Evolutionary conservation across 2,113 vertebrate genomes (phyloP).

Genomic region (Leptodactylus fuscus): DNA sequence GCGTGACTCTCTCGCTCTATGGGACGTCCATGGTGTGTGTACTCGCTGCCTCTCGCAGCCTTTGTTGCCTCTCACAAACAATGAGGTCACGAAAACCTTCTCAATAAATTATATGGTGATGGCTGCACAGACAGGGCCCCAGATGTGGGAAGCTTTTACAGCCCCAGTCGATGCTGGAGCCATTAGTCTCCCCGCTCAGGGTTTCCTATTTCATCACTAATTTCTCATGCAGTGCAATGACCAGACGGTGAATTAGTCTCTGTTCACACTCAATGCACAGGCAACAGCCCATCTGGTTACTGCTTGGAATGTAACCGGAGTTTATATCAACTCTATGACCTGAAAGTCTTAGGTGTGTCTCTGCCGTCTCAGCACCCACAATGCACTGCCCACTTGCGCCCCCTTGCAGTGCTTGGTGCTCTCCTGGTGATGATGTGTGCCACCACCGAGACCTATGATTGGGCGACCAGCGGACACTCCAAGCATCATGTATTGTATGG

Average conservation of each 20-base stretch:
- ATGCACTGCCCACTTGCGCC: too few relatives aligned
- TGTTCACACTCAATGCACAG: neutral
- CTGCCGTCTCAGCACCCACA: too few relatives aligned
- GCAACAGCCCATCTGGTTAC: neutral
- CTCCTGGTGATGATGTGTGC: too few relatives aligned
- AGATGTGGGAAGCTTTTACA: neutral
- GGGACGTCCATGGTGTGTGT: neutral
- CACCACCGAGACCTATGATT: too few relatives aligned
- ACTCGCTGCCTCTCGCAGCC: neutral
- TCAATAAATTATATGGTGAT: neutral
- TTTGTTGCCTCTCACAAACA: neutral
- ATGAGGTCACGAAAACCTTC: conserved; percentile 19
- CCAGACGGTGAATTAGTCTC: neutral
- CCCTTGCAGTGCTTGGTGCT: too few relatives aligned
- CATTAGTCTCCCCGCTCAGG: neutral
- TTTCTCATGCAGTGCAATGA: neutral
- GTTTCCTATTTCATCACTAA: neutral
- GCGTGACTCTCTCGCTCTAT: neutral
- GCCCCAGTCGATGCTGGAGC: too few relatives aligned
- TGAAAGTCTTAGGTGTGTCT: too few relatives aligned
- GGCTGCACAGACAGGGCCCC: neutral
- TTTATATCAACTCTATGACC: neutral
- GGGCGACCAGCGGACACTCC: too few relatives aligned
- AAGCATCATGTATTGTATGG: too few relatives aligned
- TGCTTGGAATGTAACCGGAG: neutral